A percentile compares a stretch with the other conserved stretches of the same genome.
Conservation (phyloP, 2,113 vertebrate species). For the Phalacrocorax pelagicus region DNA sequence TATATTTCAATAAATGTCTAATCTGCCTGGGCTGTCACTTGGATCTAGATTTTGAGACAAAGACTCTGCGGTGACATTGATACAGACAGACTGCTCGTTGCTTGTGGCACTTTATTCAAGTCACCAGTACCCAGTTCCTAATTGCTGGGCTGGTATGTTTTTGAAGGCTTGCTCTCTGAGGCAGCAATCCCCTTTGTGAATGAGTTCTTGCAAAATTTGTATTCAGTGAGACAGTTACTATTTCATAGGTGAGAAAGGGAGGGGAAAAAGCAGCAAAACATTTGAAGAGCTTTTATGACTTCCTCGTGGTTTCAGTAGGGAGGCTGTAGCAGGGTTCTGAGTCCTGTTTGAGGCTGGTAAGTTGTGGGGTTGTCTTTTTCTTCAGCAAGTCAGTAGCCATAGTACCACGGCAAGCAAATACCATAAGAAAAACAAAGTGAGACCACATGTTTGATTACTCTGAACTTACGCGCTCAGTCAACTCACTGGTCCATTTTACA, state of each 20-base stretch:
- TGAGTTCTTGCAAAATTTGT: neutral
- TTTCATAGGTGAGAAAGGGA: neutral
- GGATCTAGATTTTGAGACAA: neutral
- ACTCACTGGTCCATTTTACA: neutral
- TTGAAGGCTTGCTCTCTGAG: neutral
- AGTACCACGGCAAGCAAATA: neutral
- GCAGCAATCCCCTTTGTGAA: neutral
- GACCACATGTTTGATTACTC: neutral
- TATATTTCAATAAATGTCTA: constrained; percentile 23
- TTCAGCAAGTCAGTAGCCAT: neutral
- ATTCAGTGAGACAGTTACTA: neutral
- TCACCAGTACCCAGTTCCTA: neutral
- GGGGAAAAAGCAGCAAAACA: neutral
- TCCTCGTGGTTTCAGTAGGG: neutral
- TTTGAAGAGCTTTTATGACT: neutral
- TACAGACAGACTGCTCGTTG: rapidly evolving
- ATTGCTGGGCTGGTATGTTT: neutral
- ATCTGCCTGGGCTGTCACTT: neutral
- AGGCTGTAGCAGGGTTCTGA: neutral
- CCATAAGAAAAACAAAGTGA: neutral
- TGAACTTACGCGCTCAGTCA: neutral
- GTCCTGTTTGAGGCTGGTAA: neutral
- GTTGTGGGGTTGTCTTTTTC: neutral
- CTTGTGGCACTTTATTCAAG: neutral
- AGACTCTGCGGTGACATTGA: neutral